Percentiles rank a stretch among this genome's conserved stretches.
phyloP scores from a whole-genome alignment of 2,113 vertebrate genomes.

The Strigops habroptila region DNA sequence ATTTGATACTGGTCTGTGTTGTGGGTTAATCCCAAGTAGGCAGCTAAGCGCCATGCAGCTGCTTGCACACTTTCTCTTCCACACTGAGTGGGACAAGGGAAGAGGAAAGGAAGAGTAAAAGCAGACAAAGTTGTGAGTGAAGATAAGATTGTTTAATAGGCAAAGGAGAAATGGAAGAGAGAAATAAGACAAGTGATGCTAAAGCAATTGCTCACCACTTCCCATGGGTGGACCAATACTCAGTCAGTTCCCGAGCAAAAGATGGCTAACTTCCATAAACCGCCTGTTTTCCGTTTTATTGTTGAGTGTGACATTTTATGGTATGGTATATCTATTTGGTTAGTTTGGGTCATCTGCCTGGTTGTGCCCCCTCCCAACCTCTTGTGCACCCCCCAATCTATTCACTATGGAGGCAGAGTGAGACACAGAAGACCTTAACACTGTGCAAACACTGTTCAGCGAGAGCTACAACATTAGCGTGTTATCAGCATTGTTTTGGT shows the following conservation, averaged over 20 bases:
- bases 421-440: not conserved
- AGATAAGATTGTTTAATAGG: not conserved
- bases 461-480: not conserved
- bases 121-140: not conserved
- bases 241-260: not conserved
- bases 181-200: not conserved
- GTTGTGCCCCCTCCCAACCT: not conserved
- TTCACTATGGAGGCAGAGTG: not conserved
- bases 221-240: not conserved
- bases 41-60: not conserved
- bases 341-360: not conserved
- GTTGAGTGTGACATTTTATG: not conserved
- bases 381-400: accelerated
- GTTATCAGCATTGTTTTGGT: not conserved
- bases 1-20: not conserved
- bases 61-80: not conserved
- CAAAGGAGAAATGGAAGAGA: not conserved
- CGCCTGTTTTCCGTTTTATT: not conserved
- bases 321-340: not conserved
- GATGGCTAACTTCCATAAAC: not conserved
- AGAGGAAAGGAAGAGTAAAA: not conserved
- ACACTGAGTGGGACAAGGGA: not conserved
- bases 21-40: not conserved
- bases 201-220: not conserved
- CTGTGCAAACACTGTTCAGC: not conserved